Conservation (phyloP, 2,888 invertebrate genomes). For the Zygogramma bicolorata region DNA sequence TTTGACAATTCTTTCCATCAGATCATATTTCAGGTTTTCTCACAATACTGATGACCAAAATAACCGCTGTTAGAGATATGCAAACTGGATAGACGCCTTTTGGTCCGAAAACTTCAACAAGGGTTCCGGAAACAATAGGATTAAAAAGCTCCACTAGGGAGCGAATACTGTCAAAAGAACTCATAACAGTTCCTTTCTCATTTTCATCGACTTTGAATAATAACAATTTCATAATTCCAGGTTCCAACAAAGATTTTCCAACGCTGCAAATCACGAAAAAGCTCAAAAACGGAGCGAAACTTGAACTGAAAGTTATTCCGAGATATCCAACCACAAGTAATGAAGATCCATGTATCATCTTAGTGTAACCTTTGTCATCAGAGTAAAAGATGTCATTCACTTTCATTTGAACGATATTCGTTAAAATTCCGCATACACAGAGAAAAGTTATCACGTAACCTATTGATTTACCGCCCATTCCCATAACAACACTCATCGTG, state of each 20-base stretch:
- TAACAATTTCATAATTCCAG: conserved; percentile 34
- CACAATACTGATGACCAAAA: background rate
- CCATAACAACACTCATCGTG: conserved; percentile 32
- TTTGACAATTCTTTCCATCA: background rate
- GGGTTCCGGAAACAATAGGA: conserved; percentile 38
- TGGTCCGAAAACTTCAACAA: conserved; percentile 35
- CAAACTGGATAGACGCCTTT: background rate
- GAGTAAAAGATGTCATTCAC: conserved; percentile 27
- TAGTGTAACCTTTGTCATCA: conserved; percentile 25
- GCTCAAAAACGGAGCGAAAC: conserved; percentile 22
- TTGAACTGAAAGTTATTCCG: conserved; percentile 25
- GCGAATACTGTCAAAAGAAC: conserved; percentile 40
- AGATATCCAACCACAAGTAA: conserved; percentile 27
- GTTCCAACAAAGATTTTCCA: conserved; percentile 33
- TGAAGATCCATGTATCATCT: conserved; percentile 29
- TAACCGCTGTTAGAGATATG: background rate
- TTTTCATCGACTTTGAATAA: conserved; percentile 29
- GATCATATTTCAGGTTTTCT: background rate
- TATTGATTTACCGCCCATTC: conserved; percentile 33
- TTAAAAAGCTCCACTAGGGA: conserved; percentile 34
- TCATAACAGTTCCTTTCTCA: conserved; percentile 44
- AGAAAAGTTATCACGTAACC: conserved; percentile 35
- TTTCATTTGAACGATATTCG: conserved; percentile 40
- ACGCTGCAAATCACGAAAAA: conserved; percentile 27
- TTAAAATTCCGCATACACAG: conserved; percentile 27